Conservation (phyloP, 23 tunicate genomes). For the Ciona savignyi region DNA sequence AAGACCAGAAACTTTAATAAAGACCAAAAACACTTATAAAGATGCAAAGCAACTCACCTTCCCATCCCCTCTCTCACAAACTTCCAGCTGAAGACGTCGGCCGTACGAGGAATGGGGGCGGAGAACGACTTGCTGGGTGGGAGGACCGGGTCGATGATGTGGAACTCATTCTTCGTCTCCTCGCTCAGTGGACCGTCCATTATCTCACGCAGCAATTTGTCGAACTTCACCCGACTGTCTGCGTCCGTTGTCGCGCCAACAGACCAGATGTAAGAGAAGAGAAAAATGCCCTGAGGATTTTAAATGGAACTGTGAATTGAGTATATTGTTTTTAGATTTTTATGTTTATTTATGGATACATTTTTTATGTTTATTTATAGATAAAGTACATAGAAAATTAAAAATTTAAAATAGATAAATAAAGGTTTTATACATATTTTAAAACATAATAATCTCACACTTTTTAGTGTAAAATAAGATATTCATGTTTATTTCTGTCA, state of each 20-base stretch:
- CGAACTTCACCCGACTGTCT: conserved; percentile 75
- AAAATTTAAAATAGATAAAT: not conserved
- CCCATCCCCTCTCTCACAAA: conserved; percentile 92
- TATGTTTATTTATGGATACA: too few relatives aligned
- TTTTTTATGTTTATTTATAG: too few relatives aligned
- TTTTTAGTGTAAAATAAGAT: too few relatives aligned
- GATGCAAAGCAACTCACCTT: conserved; percentile 24
- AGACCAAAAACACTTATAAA: not conserved
- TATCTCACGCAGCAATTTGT: conserved; percentile 79
- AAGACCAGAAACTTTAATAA: too few relatives aligned
- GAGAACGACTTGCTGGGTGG: conserved; percentile 91
- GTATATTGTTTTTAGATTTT: too few relatives aligned
- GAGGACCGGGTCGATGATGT: conserved; percentile 87
- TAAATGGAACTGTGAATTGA: not conserved
- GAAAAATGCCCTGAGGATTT: conserved; percentile 69
- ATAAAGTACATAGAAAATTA: not conserved
- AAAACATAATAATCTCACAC: too few relatives aligned
- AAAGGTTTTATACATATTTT: too few relatives aligned
- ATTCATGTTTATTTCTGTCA: too few relatives aligned
- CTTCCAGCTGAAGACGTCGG: conserved; percentile 91
- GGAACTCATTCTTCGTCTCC: conserved; percentile 68
- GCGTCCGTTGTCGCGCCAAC: conserved; percentile 73
- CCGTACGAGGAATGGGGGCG: conserved; percentile 89
- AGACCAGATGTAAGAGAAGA: conserved; percentile 93
- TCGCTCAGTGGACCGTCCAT: conserved; percentile 90